Evolutionary conservation across 2,797 vertebrate genomes (phyloP).

Genomic region (Sebastes diploproa): DNA sequence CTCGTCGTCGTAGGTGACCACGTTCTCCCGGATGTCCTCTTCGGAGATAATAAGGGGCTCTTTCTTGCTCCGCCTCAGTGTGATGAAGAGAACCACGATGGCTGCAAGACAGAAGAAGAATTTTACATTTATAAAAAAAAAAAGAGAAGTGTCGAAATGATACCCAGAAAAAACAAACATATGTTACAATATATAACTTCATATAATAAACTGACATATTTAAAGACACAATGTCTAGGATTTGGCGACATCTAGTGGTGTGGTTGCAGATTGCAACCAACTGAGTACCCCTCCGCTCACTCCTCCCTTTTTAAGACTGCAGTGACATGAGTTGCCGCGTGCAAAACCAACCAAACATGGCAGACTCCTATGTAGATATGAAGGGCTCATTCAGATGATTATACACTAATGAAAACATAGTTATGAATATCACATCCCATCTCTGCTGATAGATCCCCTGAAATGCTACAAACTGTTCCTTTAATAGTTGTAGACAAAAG

Average conservation of each 20-base stretch:
- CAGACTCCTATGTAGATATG: neutral
- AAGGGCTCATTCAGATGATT: neutral
- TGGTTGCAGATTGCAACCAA: neutral
- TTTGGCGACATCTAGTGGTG: neutral
- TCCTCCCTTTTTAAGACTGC: too few species aligned
- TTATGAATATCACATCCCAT: neutral
- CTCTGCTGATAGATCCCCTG: neutral
- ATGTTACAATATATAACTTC: neutral
- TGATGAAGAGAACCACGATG: slow-evolving; percentile 96
- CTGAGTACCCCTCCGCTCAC: neutral
- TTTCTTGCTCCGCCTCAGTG: slow-evolving; percentile 92
- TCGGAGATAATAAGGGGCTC: slow-evolving; percentile 97
- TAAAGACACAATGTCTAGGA: neutral
- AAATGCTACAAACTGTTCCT: neutral
- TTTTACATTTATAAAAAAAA: neutral
- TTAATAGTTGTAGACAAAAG: neutral
- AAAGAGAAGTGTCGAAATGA: neutral
- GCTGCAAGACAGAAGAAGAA: slow-evolving; percentile 73
- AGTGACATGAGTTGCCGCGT: too few species aligned
- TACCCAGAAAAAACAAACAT: neutral
- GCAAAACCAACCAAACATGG: too few species aligned
- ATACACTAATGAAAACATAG: neutral
- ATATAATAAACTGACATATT: neutral
- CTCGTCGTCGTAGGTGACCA: slow-evolving; percentile 97
- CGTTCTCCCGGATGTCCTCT: slow-evolving; percentile 95